A percentile compares a stretch with the other conserved stretches of the same genome.
Conservation (phyloP, 2,888 invertebrate species). For the Pristionchus mayeri region DNA sequence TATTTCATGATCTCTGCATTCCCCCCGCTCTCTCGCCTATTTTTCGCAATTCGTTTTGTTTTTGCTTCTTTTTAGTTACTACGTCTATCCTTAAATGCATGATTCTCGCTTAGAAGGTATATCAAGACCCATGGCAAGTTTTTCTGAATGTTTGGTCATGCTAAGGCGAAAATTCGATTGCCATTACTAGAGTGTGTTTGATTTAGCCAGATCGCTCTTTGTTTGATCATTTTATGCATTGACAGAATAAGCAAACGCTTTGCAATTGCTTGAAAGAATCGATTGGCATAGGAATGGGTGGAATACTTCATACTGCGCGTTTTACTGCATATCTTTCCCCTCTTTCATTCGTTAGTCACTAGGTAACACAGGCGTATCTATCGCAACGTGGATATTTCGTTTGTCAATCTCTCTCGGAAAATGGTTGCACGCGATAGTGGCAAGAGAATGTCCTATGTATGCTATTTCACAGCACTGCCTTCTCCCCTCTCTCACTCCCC, state of each 20-base stretch:
- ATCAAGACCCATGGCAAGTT: not conserved
- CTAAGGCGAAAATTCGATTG: not conserved
- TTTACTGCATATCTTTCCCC: not conserved
- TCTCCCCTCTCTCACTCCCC: conserved; percentile 2
- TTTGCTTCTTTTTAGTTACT: conserved; percentile 15
- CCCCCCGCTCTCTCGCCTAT: conserved; percentile 57
- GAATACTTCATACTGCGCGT: too few relatives aligned
- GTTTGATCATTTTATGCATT: not conserved
- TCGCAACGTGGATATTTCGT: conserved; percentile 46
- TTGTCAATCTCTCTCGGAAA: conserved; percentile 32
- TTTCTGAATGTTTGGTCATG: not conserved
- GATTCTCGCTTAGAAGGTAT: not conserved
- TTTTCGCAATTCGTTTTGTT: conserved; percentile 50
- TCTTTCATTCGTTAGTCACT: not conserved
- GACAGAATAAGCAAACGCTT: not conserved
- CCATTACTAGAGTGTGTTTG: not conserved
- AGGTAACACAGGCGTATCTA: conserved; percentile 10
- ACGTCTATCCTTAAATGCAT: not conserved
- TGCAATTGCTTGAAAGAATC: too few relatives aligned
- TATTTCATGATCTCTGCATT: conserved; percentile 51
- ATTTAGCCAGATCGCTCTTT: not conserved
- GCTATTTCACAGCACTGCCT: not conserved
- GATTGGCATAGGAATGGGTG: too few relatives aligned
- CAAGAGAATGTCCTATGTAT: not conserved
- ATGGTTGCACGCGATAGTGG: conserved; percentile 31